phyloP scores from a whole-genome alignment of 2,113 vertebrate species.

The Prunella fulvescens region DNA sequence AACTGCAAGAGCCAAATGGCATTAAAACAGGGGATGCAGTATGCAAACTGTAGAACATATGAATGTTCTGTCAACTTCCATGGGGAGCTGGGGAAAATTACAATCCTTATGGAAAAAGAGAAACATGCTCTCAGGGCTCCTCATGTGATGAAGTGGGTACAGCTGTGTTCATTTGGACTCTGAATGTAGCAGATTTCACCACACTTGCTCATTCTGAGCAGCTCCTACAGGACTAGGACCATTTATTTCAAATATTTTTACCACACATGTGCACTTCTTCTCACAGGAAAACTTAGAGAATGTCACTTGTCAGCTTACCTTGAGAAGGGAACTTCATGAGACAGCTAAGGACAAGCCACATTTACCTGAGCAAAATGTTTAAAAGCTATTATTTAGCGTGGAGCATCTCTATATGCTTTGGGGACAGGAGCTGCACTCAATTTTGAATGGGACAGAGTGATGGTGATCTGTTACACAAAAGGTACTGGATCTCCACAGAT shows the following conservation, averaged over 20 bases:
- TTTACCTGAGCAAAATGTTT: not conserved
- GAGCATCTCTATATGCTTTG: not conserved
- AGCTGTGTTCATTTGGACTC: not conserved
- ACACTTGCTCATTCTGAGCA: not conserved
- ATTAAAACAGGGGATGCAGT: not conserved
- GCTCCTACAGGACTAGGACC: not conserved
- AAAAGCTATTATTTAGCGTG: not conserved
- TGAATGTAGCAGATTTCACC: not conserved
- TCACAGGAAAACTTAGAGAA: not conserved
- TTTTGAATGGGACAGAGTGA: not conserved
- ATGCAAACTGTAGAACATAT: not conserved
- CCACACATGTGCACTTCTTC: accelerated
- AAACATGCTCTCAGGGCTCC: not conserved
- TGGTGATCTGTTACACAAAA: not conserved
- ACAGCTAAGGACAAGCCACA: not conserved
- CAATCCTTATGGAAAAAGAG: not conserved
- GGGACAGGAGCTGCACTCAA: not conserved
- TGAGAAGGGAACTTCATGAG: not conserved
- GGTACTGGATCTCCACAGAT: not conserved
- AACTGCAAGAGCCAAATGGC: not conserved
- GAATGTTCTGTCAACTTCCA: not conserved
- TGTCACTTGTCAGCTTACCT: not conserved
- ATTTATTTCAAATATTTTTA: not conserved
- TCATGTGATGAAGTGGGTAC: not conserved
- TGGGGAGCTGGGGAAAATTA: not conserved